phyloP scores from a whole-genome alignment of 2,888 invertebrate species.

The Tetragonisca angustula region DNA sequence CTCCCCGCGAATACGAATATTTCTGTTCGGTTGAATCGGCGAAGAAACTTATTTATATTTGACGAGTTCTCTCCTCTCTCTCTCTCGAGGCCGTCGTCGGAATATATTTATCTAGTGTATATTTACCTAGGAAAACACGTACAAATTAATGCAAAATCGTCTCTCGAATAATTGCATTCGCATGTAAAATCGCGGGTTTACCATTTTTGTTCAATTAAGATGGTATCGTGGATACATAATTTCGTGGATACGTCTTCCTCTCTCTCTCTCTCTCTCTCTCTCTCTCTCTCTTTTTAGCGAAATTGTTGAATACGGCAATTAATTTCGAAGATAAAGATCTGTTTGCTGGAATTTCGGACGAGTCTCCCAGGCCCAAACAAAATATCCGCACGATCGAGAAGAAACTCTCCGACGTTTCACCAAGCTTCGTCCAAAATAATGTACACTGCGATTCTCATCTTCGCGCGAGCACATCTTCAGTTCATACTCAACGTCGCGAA shows the following conservation, averaged over 20 bases:
- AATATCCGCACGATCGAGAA: too few species aligned
- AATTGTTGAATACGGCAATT: background rate
- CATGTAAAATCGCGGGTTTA: conserved; percentile 11
- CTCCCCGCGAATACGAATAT: conserved; percentile 32
- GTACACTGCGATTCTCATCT: background rate
- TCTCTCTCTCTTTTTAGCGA: background rate
- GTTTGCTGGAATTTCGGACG: background rate
- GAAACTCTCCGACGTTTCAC: too few species aligned
- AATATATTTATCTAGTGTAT: conserved; percentile 9
- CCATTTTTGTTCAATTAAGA: conserved; percentile 16
- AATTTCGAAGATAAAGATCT: conserved; percentile 3
- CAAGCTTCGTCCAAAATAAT: too few species aligned
- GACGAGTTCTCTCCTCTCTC: background rate
- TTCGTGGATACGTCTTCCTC: background rate
- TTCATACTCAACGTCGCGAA: background rate
- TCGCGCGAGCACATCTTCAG: background rate
- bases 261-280: too few species aligned
- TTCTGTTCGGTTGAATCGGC: conserved; percentile 16
- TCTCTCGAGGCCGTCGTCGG: background rate
- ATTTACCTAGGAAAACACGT: background rate
- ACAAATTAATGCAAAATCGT: conserved; percentile 2
- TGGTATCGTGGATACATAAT: background rate
- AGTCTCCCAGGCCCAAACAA: background rate
- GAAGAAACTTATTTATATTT: conserved; percentile 29
- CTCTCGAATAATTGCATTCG: conserved; percentile 5